Percentiles rank a stretch among this genome's conserved stretches.
phyloP scores from a whole-genome alignment of 2,113 vertebrate species.

The Crotalus horridus region DNA sequence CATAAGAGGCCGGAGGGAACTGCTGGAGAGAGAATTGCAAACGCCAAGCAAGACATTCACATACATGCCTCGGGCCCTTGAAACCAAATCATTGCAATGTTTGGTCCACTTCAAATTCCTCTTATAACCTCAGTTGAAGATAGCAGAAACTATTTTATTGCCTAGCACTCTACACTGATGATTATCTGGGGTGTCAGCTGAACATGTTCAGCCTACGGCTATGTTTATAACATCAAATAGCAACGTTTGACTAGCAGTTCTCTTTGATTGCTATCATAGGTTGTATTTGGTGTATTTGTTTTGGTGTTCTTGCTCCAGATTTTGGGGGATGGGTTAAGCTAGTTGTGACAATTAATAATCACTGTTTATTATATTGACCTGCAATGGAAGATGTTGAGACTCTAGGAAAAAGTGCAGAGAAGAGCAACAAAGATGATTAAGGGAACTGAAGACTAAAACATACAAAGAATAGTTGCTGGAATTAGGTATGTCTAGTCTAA shows the following conservation, averaged over 20 bases:
- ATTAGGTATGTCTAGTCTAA: background rate
- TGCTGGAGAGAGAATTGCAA: background rate
- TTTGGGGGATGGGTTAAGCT: background rate
- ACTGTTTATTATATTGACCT: conserved; percentile 51
- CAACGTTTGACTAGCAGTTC: conserved; percentile 49
- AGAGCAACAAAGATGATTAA: background rate
- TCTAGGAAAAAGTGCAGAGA: background rate
- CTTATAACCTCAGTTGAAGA: background rate
- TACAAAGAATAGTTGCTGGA: background rate
- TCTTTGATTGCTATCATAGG: conserved; percentile 61
- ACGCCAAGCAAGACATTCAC: background rate
- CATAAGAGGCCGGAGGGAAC: background rate
- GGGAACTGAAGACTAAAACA: background rate
- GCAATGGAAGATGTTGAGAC: conserved; percentile 38
- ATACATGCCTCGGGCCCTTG: background rate
- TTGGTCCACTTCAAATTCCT: background rate
- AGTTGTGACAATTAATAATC: conserved; percentile 47
- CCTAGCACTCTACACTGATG: fast-evolving
- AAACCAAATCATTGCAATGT: background rate
- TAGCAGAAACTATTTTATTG: background rate
- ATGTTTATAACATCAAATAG: conserved; percentile 54
- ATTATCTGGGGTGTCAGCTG: conserved; percentile 22
- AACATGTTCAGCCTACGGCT: conserved; percentile 59
- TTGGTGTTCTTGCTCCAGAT: conserved; percentile 31
- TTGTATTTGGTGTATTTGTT: conserved; percentile 54